A percentile compares a stretch with the other conserved stretches of the same genome.
Conservation (phyloP, 2,888 invertebrate genomes). For the Parascotia fuliginaria region DNA sequence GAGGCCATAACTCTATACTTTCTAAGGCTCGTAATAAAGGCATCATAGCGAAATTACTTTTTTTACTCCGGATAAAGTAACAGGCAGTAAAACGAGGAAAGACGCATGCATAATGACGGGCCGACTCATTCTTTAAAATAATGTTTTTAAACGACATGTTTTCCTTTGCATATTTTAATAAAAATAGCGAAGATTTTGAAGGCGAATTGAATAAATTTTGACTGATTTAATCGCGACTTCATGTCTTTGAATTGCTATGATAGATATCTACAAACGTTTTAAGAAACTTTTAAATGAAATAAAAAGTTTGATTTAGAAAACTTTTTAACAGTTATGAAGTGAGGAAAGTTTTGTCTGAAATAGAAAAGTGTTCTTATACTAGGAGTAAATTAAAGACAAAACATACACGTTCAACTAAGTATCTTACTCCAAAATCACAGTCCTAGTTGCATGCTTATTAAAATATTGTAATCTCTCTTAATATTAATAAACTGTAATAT, state of each 20-base stretch:
- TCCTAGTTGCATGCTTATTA: too few species aligned
- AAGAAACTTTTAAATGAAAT: too few species aligned
- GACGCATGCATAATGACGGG: constrained; percentile 42
- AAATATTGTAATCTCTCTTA: too few species aligned
- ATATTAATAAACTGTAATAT: too few species aligned
- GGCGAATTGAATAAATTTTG: constrained; percentile 1
- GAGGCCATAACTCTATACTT: constrained; percentile 60
- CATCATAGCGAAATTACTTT: constrained; percentile 66
- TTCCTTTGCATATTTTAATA: constrained; percentile 17
- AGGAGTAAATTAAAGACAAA: too few species aligned
- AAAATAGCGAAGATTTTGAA: constrained; percentile 2
- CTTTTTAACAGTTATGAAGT: too few species aligned
- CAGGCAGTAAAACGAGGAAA: constrained; percentile 47
- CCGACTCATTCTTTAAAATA: constrained; percentile 32
- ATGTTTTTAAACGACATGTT: constrained; percentile 24
- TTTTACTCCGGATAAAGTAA: constrained; percentile 59
- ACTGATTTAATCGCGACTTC: constrained; percentile 1
- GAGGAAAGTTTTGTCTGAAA: too few species aligned
- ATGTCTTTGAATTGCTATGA: not conserved
- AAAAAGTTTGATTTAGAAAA: too few species aligned
- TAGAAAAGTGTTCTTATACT: too few species aligned
- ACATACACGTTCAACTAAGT: too few species aligned
- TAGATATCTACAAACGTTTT: too few species aligned
- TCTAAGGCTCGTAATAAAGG: constrained; percentile 60
- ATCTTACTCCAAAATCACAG: too few species aligned